These are phyloP conservation scores for Paragorgia papillata DNA, from an alignment of 92 coral and sea anemone genomes.

Conservation along the genomic window DNA sequence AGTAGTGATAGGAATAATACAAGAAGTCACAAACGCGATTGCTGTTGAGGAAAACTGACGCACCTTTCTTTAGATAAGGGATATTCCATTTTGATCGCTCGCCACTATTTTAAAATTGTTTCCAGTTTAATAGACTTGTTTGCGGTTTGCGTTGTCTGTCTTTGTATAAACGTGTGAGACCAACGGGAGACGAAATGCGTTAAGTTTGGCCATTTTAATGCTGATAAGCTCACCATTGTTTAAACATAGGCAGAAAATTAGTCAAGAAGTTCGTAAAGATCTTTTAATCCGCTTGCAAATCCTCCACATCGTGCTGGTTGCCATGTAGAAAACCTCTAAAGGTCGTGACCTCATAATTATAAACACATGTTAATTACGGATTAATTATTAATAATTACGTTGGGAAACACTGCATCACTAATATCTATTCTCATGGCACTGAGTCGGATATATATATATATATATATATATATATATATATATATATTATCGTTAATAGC, in stretches of 20 bases:
- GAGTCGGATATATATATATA: no score
- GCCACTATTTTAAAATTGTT: no score
- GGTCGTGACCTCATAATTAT: neutral
- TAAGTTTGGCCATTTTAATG: neutral
- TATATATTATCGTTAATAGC: no score
- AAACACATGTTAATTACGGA: neutral
- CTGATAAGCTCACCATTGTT: neutral
- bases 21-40: no score
- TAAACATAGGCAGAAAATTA: neutral
- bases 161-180: no score
- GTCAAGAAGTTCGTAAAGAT: neutral
- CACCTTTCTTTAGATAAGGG: neutral
- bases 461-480: no score
- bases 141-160: no score
- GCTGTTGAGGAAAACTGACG: no score
- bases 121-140: no score
- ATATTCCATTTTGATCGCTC: neutral
- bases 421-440: no score
- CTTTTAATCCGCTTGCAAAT: slow-evolving; percentile 7
- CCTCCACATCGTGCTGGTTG: neutral
- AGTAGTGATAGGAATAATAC: no score
- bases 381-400: neutral
- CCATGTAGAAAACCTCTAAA: neutral
- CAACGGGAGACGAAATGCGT: neutral
- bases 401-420: neutral